Evolutionary conservation across 2,888 invertebrate genomes (phyloP), one percentile per base, ranked within the genome.

Genomic region (Drosophila siamana): DNA sequence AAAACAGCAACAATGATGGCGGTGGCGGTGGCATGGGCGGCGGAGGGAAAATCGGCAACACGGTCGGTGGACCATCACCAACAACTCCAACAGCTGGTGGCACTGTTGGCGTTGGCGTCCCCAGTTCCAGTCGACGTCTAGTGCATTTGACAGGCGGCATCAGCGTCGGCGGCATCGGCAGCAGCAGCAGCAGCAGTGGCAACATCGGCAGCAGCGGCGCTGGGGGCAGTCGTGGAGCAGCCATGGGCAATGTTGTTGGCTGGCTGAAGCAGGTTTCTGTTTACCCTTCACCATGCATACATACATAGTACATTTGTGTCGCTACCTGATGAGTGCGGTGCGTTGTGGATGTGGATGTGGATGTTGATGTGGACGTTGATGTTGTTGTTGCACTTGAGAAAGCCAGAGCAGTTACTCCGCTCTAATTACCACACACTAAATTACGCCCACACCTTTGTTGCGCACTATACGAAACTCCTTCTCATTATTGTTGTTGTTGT

Each of bases 241-340:
- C 96, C 89, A 95, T 96, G 83, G 94, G 95, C 78, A 96, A 95
- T 82, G 96, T 96, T 89, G 96, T 96, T 77, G 96, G 96, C 93
- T 96, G 96, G 96, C 94, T 96, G 54, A 96, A 96, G 94, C 96
- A 96, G 96, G 96, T 92, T 90, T 79, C 80, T 75, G 78, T 74
- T 74, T 24, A 61, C 51, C 47, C 50, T 33, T 33, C 48, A 38
- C 47, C 41, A 24, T 41, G 15, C 40, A 28, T 65, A 46, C 15
- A 16, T 59, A 33, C 65, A 41, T 56, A 19, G 19, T 19, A 19
- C 13, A 7, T 11, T 30, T 30, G 30, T 38, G 2, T 19, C 59
- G 30, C 43, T 22, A 8, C 33, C 22, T 46, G 13, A 19, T 57
- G 30, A 50, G 6, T 59, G 22, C 44, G 2, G 2, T 74, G 15